These are phyloP conservation scores for Pitangus sulphuratus DNA, from an alignment of 2,797 vertebrate species.

Conservation along the genomic window DNA sequence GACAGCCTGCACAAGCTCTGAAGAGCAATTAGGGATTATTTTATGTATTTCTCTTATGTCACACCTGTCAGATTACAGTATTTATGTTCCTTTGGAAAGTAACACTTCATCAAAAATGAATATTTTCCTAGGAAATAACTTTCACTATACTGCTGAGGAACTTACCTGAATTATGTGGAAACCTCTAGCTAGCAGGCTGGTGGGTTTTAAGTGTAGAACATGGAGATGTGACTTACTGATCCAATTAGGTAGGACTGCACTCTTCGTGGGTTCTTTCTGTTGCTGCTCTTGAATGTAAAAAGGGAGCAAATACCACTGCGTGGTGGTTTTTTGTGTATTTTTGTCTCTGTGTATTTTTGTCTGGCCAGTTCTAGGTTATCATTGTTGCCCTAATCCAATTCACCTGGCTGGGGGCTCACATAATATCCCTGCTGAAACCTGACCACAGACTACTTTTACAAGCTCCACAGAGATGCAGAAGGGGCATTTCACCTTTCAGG, in stretches of 20 bases:
- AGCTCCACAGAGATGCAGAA: background rate
- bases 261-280: background rate
- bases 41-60: background rate
- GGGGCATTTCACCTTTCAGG: accelerated
- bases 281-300: background rate
- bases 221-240: background rate
- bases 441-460: background rate
- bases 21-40: background rate
- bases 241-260: background rate
- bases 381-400: background rate
- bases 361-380: background rate
- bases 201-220: background rate
- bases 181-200: background rate
- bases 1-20: background rate
- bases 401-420: background rate
- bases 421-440: accelerated
- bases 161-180: background rate
- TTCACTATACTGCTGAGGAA: background rate
- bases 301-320: background rate
- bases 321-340: background rate
- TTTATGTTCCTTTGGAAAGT: background rate
- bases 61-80: background rate
- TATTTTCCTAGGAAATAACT: background rate
- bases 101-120: background rate
- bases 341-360: background rate